Conservation (phyloP, 2,888 invertebrate species). For the Ophioninae sp. region DNA sequence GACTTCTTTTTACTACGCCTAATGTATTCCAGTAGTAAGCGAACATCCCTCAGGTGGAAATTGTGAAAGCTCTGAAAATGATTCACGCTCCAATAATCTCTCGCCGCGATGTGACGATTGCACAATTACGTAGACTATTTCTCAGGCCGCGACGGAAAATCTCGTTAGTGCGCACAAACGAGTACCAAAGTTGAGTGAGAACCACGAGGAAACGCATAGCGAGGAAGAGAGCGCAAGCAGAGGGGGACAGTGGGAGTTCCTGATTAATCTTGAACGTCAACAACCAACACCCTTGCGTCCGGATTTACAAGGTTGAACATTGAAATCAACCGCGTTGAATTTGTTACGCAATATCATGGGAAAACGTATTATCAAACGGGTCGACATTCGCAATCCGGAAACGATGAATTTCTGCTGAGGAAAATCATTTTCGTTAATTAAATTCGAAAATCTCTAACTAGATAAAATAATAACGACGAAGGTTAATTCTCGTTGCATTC, state of each 20-base stretch:
- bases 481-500: too few species aligned
- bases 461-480: too few species aligned
- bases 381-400: too few species aligned
- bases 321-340: slow-evolving; percentile 12
- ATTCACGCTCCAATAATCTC: slow-evolving; percentile 59
- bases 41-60: slow-evolving; percentile 25
- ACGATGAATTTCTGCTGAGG: too few species aligned
- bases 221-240: background rate
- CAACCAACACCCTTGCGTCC: slow-evolving; percentile 7
- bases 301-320: slow-evolving; percentile 4
- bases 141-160: slow-evolving; percentile 42
- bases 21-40: slow-evolving; percentile 19
- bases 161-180: slow-evolving; percentile 53
- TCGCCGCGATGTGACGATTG: slow-evolving; percentile 40
- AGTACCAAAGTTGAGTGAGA: slow-evolving; percentile 32
- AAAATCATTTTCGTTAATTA: too few species aligned
- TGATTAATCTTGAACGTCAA: slow-evolving; percentile 34
- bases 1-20: background rate
- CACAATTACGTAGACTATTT: slow-evolving; percentile 40
- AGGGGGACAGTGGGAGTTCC: background rate
- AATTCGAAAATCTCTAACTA: too few species aligned
- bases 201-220: background rate
- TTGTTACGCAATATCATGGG: slow-evolving; percentile 20
- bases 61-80: slow-evolving; percentile 54
- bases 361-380: background rate